Base-by-base conservation (phyloP, 1,140 invertebrate genomes). In the Pantala flavescens region DNA sequence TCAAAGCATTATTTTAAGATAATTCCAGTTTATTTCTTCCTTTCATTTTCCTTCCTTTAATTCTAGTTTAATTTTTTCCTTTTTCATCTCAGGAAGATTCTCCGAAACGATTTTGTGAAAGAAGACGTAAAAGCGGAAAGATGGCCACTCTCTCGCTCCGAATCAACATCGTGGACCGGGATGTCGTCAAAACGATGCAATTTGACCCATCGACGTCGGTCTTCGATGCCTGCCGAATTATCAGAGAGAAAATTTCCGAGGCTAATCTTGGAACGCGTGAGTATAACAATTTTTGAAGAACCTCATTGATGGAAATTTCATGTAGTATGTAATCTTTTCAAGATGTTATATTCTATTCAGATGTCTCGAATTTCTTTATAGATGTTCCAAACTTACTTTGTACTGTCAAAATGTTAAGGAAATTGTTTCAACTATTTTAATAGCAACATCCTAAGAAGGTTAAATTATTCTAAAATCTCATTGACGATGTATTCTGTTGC, bases 111-210 rank as follows among this genome's bases (percentile, higher is more conserved):
- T 63, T 63, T 21, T 63, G 49, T 63, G 49, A 63, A 63, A 63
- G n/a, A 21, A 63, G 49, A 63, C 14, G 49, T 1, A 63, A 21
- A 63, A 63, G 49, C n/a, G 14, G 49, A 21, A 63, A 63, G 49
- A 90, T 90, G 87, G 89, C 91, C 81, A 90, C 92, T 71, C 83
- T 99, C 75, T 97, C 96, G 77, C 88, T 99, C 78, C 95, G 95
- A 84, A 96, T 99, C 82, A 92, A 92, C 80, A 92, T 98, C 80
- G 91, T 95, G 78, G 95, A 95, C 78, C 91, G 92, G 81, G 94
- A 94, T 84, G 92, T 96, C 78, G 95, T 93, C 77, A 98, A 98
- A 87, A 98, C 95, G 77, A 97, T 99, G 87, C 95, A 98, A 84
- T 98, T 99, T 83, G 94, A 98, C 83, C 93, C 96, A 16, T 90